Evolutionary conservation across 2,113 vertebrate species (phyloP).

Genomic region (Connochaetes taurinus): DNA sequence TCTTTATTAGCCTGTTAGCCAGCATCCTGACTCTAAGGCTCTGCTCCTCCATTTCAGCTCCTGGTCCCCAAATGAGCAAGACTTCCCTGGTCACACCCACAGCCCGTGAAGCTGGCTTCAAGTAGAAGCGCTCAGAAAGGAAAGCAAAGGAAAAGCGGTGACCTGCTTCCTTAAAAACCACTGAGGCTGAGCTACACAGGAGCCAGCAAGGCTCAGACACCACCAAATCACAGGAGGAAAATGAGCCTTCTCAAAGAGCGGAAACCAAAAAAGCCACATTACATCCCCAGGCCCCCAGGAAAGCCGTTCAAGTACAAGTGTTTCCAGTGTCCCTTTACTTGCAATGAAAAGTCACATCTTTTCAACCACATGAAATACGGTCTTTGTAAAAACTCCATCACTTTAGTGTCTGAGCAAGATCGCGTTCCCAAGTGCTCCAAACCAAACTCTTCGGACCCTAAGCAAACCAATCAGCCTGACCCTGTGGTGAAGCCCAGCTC

Average conservation of each 20-base stretch:
- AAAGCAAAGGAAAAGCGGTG: neutral
- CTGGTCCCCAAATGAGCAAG: neutral
- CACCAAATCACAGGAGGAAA: neutral
- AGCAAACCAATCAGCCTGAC: conserved; percentile 73
- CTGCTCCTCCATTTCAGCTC: conserved; percentile 73
- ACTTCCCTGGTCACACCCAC: neutral
- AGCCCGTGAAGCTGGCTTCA: neutral
- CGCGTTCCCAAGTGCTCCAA: conserved; percentile 79
- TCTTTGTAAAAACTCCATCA: conserved; percentile 97
- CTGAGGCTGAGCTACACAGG: neutral
- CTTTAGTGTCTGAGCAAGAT: conserved; percentile 90
- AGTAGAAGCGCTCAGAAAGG: neutral
- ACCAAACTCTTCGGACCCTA: conserved; percentile 69
- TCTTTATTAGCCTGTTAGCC: neutral
- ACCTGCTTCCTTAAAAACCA: conserved; percentile 38
- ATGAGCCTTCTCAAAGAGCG: conserved; percentile 92
- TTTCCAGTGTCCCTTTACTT: conserved; percentile 98
- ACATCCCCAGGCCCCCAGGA: conserved; percentile 95
- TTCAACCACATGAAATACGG: conserved; percentile 99
- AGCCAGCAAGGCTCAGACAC: conserved; percentile 34
- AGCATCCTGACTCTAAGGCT: neutral
- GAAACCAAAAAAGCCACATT: conserved; percentile 98
- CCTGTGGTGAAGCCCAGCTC: conserved; percentile 59
- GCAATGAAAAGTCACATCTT: conserved; percentile 98
- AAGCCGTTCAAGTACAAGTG: conserved; percentile 99